Percentiles rank a stretch among this genome's conserved stretches.
Conservation (phyloP, 2,888 invertebrate genomes). For the Eustalomyia histrio region DNA sequence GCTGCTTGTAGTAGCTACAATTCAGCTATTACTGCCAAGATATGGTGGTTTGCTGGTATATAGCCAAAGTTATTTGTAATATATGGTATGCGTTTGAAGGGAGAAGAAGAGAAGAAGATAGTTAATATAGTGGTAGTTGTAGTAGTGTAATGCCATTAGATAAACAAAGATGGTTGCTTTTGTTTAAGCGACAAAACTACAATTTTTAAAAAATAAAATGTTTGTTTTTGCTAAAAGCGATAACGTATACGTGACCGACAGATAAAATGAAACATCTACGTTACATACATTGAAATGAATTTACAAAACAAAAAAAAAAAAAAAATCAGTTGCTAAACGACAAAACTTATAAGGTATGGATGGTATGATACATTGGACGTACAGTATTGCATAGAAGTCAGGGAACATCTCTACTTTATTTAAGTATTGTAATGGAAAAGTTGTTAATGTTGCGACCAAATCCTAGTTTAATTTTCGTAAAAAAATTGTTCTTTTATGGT, state of each 20-base stretch:
- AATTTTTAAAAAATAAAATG: constrained; percentile 21
- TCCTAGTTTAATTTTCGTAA: too few species aligned
- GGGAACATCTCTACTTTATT: neutral
- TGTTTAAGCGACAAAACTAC: constrained; percentile 53
- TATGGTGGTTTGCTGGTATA: constrained; percentile 9
- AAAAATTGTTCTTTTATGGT: too few species aligned
- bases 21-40: neutral
- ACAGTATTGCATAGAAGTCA: neutral
- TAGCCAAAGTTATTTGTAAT: constrained; percentile 39
- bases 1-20: constrained; percentile 7
- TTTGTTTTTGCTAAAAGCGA: constrained; percentile 41
- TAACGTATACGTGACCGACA: constrained; percentile 57
- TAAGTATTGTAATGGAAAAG: too few species aligned
- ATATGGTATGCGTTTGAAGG: neutral
- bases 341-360: constrained; percentile 9
- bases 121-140: constrained; percentile 37
- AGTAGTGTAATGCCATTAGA: constrained; percentile 41
- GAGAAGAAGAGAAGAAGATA: constrained; percentile 9
- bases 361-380: constrained; percentile 2
- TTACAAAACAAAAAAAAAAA: constrained; percentile 3
- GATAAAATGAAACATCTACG: constrained; percentile 31
- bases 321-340: constrained; percentile 16
- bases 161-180: constrained; percentile 49
- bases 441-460: too few species aligned
- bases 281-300: constrained; percentile 15